phyloP scores from a whole-genome alignment of 2,888 invertebrate genomes.

The Liopterus haemorrhoidalis region DNA sequence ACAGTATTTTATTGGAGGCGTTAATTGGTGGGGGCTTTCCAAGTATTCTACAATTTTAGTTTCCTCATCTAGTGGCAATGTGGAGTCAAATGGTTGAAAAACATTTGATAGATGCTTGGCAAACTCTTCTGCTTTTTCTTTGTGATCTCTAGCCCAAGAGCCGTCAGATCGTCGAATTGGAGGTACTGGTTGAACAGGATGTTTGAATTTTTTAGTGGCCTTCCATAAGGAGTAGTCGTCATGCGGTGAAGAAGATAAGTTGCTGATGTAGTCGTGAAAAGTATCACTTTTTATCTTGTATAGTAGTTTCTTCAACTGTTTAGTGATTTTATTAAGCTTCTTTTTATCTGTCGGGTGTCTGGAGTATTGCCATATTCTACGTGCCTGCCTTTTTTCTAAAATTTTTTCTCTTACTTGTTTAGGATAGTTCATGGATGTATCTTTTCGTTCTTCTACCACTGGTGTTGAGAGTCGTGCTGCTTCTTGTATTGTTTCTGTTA shows the following conservation, averaged over 20 bases:
- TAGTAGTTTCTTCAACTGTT: slow-evolving; percentile 18
- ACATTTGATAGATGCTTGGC: no score
- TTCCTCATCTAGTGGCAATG: no score
- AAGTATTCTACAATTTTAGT: no score
- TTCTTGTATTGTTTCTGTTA: slow-evolving; percentile 23
- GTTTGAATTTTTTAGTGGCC: slow-evolving; percentile 22
- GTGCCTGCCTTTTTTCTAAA: slow-evolving; percentile 14
- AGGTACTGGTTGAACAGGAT: no score
- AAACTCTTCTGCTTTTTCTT: no score
- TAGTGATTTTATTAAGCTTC: slow-evolving; percentile 18
- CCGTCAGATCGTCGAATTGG: no score
- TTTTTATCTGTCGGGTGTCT: slow-evolving; percentile 25
- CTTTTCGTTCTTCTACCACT: not conserved
- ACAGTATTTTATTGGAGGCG: no score
- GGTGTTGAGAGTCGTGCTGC: slow-evolving; percentile 21
- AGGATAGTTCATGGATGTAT: slow-evolving; percentile 19
- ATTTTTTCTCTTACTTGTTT: slow-evolving; percentile 21
- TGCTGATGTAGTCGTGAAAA: not conserved
- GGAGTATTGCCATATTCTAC: slow-evolving; percentile 27
- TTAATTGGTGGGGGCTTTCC: no score
- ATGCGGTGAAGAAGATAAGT: slow-evolving; percentile 8
- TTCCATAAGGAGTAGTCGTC: slow-evolving; percentile 21
- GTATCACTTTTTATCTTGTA: slow-evolving; percentile 8
- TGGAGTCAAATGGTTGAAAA: no score
- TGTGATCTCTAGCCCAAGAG: no score